Evolutionary conservation across 2,797 vertebrate species (phyloP).

Genomic region (Cynodonichthys magdalenae): DNA sequence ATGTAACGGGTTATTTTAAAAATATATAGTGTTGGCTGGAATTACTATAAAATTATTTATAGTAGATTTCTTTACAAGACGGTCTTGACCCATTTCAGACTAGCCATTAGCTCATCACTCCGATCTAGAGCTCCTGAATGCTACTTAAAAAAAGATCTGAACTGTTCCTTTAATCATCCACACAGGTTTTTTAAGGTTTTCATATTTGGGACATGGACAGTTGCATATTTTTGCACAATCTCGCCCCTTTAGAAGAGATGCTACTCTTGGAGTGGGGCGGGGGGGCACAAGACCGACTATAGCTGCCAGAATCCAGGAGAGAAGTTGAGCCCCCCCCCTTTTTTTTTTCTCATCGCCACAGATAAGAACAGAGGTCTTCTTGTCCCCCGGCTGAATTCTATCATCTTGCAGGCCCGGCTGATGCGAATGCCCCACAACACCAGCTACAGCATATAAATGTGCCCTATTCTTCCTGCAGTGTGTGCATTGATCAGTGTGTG

Average conservation of each 20-base stretch:
- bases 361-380: constrained; percentile 84
- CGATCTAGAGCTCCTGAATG: background rate
- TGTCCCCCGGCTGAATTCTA: constrained; percentile 82
- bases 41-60: no score
- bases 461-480: constrained; percentile 71
- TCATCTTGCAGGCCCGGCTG: constrained; percentile 73
- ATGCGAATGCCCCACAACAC: constrained; percentile 77
- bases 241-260: constrained; percentile 48
- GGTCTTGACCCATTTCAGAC: no score
- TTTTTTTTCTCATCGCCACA: constrained; percentile 39
- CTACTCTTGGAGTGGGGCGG: constrained; percentile 48
- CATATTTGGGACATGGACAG: constrained; percentile 63
- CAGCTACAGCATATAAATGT: constrained; percentile 85
- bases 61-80: no score
- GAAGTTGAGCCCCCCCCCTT: constrained; percentile 45
- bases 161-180: constrained; percentile 32
- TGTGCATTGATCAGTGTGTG: constrained; percentile 32
- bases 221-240: background rate
- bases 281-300: constrained; percentile 49
- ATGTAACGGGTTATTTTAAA: no score
- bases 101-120: no score
- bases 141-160: background rate
- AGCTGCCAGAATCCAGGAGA: constrained; percentile 41
- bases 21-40: no score
- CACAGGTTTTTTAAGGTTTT: constrained; percentile 48